Percentiles rank a stretch among this genome's conserved stretches.
phyloP scores from a whole-genome alignment of 1,140 invertebrate species.

The Ceratoteleas bidentatus region DNA sequence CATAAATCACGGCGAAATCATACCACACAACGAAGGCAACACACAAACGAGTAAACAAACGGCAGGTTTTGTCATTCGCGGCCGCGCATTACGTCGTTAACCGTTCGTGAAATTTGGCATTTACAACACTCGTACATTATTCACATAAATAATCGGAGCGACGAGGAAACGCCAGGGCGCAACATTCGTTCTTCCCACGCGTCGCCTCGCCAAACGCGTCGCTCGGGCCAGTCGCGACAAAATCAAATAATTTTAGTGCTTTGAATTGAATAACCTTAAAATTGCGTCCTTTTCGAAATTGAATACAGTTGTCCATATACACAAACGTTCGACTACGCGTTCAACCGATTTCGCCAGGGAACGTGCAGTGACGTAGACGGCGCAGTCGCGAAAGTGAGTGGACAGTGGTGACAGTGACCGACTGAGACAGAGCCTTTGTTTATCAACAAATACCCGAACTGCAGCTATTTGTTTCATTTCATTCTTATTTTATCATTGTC shows the following conservation, averaged over 20 bases:
- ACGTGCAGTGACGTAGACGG: not conserved
- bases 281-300: slow-evolving; percentile 60
- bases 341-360: slow-evolving; percentile 25
- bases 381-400: not conserved
- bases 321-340: slow-evolving; percentile 48
- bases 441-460: no score
- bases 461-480: no score
- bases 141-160: slow-evolving; percentile 48
- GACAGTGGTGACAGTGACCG: not conserved
- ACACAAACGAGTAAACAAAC: slow-evolving; percentile 31
- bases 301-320: slow-evolving; percentile 56
- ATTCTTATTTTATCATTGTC: no score
- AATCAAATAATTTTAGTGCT: slow-evolving; percentile 50
- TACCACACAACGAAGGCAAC: slow-evolving; percentile 68
- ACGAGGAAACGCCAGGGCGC: slow-evolving; percentile 24
- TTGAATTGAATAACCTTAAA: slow-evolving; percentile 59
- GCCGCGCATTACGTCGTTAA: slow-evolving; percentile 26
- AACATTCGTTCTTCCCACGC: not conserved
- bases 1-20: slow-evolving; percentile 61
- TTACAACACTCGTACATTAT: slow-evolving; percentile 56
- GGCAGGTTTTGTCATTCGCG: slow-evolving; percentile 33
- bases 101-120: slow-evolving; percentile 30
- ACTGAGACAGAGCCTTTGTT: no score
- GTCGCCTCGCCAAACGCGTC: slow-evolving; percentile 20
- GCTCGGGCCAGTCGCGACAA: slow-evolving; percentile 7